Conservation (phyloP, 2,113 vertebrate genomes). For the Urocitellus parryii region DNA sequence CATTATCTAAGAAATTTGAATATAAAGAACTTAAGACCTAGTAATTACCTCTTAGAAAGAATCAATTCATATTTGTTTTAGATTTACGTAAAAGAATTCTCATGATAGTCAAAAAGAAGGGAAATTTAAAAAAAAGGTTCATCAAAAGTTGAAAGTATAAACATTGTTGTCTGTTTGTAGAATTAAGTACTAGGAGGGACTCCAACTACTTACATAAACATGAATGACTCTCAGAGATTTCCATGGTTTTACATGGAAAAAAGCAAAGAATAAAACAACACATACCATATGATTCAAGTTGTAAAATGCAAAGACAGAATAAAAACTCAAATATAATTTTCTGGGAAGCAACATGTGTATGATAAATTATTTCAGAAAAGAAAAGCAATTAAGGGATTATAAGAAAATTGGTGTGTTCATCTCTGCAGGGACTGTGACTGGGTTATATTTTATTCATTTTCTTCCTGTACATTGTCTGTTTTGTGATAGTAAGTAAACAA, state of each 20-base stretch:
- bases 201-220: fast-evolving
- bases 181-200: background rate
- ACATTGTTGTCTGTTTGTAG: fast-evolving
- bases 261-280: background rate
- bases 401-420: background rate
- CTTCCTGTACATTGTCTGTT: fast-evolving
- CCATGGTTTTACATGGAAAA: background rate
- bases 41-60: background rate
- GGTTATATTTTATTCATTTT: background rate
- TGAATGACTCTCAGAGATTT: background rate
- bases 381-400: background rate
- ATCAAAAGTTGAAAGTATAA: background rate
- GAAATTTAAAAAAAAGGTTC: background rate
- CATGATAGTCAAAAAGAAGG: background rate
- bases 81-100: background rate
- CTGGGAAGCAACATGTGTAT: background rate
- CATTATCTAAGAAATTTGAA: background rate
- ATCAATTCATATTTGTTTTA: background rate
- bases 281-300: background rate
- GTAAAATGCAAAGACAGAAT: background rate
- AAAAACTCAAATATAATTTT: background rate
- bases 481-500: too few species aligned
- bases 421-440: too few species aligned
- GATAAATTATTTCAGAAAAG: background rate
- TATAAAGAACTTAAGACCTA: fast-evolving